phyloP scores from a whole-genome alignment of 2,113 vertebrate genomes.

The Cisticola juncidis region DNA sequence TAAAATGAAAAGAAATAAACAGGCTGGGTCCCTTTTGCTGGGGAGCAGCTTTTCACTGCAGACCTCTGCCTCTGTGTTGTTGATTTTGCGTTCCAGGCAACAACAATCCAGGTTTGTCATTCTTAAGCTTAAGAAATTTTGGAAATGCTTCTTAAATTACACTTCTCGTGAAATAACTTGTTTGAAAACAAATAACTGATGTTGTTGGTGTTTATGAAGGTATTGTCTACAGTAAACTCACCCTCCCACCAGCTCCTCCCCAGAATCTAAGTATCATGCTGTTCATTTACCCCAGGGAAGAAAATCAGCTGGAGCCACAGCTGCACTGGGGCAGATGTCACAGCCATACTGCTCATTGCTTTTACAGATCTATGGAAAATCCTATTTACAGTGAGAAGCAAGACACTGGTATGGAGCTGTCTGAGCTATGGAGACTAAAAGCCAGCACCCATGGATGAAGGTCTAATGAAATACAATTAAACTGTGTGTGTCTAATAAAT shows the following conservation, averaged over 20 bases:
- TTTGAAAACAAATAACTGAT: neutral
- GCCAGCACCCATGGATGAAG: neutral
- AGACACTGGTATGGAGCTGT: neutral
- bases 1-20: no score
- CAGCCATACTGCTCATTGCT: neutral
- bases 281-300: neutral
- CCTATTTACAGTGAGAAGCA: neutral
- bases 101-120: neutral
- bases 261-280: neutral
- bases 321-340: slow-evolving; percentile 20
- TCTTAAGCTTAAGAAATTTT: neutral
- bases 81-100: no score
- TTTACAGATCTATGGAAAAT: neutral
- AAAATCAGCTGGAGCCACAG: slow-evolving; percentile 12
- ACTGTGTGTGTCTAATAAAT: neutral
- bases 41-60: no score
- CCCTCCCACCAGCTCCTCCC: neutral
- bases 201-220: neutral
- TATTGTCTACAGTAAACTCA: neutral
- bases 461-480: neutral
- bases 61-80: no score
- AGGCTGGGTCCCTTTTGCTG: no score
- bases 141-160: neutral
- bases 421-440: neutral
- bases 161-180: neutral